A percentile compares a stretch with the other conserved stretches of the same genome.
Conservation (phyloP, 2,888 invertebrate genomes). For the Pasiphila rectangulata region DNA sequence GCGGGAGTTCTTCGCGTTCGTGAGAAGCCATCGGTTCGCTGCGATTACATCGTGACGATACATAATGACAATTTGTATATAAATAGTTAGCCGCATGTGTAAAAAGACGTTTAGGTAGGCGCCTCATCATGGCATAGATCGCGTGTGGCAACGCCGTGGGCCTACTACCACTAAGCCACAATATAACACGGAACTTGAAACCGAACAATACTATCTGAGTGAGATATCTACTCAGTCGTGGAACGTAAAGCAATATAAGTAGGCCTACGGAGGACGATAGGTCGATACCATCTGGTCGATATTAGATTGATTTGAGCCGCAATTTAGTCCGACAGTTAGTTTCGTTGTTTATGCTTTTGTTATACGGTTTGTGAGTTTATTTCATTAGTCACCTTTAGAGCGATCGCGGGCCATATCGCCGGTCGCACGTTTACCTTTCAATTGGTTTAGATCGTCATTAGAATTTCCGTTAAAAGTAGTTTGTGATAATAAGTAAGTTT, state of each 20-base stretch:
- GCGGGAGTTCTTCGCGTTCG: slow-evolving; percentile 68
- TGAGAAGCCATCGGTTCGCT: slow-evolving; percentile 80
- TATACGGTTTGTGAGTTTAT: slow-evolving; percentile 62
- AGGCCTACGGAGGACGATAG: slow-evolving; percentile 57
- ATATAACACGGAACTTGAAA: slow-evolving; percentile 1
- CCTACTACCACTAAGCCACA: slow-evolving; percentile 23
- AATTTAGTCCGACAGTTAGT: slow-evolving; percentile 73
- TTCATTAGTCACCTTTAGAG: slow-evolving; percentile 68
- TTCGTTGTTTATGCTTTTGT: slow-evolving; percentile 71
- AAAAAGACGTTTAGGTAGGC: slow-evolving; percentile 63
- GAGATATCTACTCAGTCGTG: slow-evolving; percentile 22
- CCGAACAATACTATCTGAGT: neutral
- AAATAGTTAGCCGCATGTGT: slow-evolving; percentile 79
- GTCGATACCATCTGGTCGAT: slow-evolving; percentile 76
- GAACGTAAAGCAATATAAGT: slow-evolving; percentile 37
- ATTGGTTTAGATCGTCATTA: slow-evolving; percentile 19
- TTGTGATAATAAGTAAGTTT: slow-evolving; percentile 28
- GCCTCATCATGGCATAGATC: slow-evolving; percentile 49
- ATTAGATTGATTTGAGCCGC: slow-evolving; percentile 75
- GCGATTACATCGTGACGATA: slow-evolving; percentile 72
- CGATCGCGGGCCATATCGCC: slow-evolving; percentile 52
- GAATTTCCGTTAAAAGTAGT: slow-evolving; percentile 19
- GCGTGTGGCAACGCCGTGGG: slow-evolving; percentile 43
- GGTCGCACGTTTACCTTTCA: slow-evolving; percentile 18
- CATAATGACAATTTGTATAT: slow-evolving; percentile 71